These are phyloP conservation scores for Porites lutea DNA, from an alignment of 64 coral and sea anemone genomes.

Conservation along the genomic window DNA sequence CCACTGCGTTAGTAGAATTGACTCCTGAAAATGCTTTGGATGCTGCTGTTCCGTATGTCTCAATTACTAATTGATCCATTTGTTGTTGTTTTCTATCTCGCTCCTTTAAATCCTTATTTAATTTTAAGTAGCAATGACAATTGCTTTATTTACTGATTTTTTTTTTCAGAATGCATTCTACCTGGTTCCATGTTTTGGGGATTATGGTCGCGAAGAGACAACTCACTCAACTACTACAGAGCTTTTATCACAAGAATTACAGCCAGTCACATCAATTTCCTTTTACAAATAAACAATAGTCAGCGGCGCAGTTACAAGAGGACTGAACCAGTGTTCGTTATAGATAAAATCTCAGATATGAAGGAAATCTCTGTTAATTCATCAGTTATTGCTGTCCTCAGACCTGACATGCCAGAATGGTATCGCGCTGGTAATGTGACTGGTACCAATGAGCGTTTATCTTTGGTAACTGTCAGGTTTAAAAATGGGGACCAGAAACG, in stretches of 20 bases:
- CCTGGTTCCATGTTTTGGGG: conserved; percentile 32
- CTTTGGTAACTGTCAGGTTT: not conserved
- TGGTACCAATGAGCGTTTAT: not conserved
- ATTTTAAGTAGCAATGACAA: no score
- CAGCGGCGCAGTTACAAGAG: not conserved
- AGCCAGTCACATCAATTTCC: not conserved
- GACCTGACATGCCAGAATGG: not conserved
- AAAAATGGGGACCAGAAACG: not conserved
- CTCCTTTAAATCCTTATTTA: no score
- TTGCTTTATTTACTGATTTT: no score
- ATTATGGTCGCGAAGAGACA: not conserved
- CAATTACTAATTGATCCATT: no score
- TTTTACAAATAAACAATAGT: not conserved
- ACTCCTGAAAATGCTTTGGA: no score
- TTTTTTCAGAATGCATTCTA: conserved; percentile 19
- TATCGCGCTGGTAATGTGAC: conserved; percentile 1
- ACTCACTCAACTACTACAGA: not conserved
- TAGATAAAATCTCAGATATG: not conserved
- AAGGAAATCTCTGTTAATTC: conserved; percentile 7
- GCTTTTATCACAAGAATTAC: conserved; percentile 18
- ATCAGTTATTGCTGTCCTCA: conserved; percentile 16
- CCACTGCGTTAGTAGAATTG: no score
- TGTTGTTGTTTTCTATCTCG: no score
- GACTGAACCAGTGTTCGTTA: not conserved
- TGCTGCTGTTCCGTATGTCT: no score